phyloP scores from a whole-genome alignment of 2,797 vertebrate species.

The Spea hammondii region DNA sequence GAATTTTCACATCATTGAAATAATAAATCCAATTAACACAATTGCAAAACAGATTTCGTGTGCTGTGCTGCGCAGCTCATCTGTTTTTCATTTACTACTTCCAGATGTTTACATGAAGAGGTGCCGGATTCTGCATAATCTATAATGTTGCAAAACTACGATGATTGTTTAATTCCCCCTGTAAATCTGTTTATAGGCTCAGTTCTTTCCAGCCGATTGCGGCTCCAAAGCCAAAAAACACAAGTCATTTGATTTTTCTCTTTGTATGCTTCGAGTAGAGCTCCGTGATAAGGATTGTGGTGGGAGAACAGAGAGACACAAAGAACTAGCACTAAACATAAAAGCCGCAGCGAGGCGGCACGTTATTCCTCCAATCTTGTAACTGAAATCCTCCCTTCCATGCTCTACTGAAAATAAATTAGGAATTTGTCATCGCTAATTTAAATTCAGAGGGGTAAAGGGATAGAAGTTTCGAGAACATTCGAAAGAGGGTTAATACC shows the following conservation, averaged over 20 bases:
- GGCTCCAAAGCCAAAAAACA: neutral
- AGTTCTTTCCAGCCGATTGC: neutral
- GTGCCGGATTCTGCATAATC: neutral
- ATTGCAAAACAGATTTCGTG: neutral
- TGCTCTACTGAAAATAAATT: constrained; percentile 57
- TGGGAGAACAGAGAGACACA: neutral
- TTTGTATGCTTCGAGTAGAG: neutral
- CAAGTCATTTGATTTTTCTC: constrained; percentile 22
- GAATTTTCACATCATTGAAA: constrained; percentile 10
- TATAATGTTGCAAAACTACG: neutral
- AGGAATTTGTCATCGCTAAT: constrained; percentile 52
- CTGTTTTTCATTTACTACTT: constrained; percentile 6
- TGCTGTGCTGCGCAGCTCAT: neutral
- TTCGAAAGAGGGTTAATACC: constrained; percentile 55
- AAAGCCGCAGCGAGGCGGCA: neutral
- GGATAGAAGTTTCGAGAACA: constrained; percentile 35
- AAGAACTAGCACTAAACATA: neutral
- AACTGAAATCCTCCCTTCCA: constrained; percentile 28
- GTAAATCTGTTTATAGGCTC: constrained; percentile 13
- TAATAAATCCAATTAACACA: constrained; percentile 34
- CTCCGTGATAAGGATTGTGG: neutral
- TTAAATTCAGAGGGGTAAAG: constrained; percentile 55
- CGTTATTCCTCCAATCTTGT: constrained; percentile 21
- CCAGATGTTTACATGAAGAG: constrained; percentile 32
- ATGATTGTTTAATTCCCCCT: neutral